Evolutionary conservation across 2,888 invertebrate genomes (phyloP).

Genomic region (Diaphora mendica): DNA sequence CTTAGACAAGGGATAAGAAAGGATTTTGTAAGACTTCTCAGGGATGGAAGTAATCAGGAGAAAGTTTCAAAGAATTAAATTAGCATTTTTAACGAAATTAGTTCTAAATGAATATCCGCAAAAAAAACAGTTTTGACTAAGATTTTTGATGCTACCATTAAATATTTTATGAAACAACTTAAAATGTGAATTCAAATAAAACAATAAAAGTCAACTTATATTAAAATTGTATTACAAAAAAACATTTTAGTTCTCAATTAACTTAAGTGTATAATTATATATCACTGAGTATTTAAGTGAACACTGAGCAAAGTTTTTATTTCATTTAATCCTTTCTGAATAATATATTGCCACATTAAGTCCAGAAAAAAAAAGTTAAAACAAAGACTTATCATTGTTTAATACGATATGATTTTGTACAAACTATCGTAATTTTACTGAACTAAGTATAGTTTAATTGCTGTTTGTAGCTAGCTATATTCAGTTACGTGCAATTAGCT

Average conservation of each 20-base stretch:
- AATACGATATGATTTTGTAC: not conserved
- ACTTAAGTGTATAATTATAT: constrained; percentile 29
- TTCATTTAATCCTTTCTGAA: constrained; percentile 31
- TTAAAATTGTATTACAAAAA: constrained; percentile 26
- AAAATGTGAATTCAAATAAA: constrained; percentile 26
- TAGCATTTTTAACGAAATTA: constrained; percentile 25
- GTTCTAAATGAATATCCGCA: not conserved
- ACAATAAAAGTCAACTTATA: constrained; percentile 23
- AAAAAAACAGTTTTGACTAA: constrained; percentile 24
- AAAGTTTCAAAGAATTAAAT: constrained; percentile 35
- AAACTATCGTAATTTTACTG: not conserved
- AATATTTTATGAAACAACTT: constrained; percentile 38
- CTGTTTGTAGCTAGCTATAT: constrained; percentile 27
- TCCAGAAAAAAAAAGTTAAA: not conserved
- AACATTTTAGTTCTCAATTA: constrained; percentile 45
- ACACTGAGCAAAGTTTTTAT: constrained; percentile 35
- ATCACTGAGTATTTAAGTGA: constrained; percentile 12
- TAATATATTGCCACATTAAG: constrained; percentile 22
- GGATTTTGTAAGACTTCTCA: constrained; percentile 49
- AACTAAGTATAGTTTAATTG: constrained; percentile 23
- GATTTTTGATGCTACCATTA: constrained; percentile 32
- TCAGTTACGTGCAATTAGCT: constrained; percentile 45
- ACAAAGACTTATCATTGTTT: not conserved
- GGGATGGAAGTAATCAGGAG: constrained; percentile 53
- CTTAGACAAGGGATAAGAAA: constrained; percentile 46